These are phyloP conservation scores for Bugulina stolonifera DNA, from an alignment of 2,888 invertebrate genomes.

Conservation along the genomic window DNA sequence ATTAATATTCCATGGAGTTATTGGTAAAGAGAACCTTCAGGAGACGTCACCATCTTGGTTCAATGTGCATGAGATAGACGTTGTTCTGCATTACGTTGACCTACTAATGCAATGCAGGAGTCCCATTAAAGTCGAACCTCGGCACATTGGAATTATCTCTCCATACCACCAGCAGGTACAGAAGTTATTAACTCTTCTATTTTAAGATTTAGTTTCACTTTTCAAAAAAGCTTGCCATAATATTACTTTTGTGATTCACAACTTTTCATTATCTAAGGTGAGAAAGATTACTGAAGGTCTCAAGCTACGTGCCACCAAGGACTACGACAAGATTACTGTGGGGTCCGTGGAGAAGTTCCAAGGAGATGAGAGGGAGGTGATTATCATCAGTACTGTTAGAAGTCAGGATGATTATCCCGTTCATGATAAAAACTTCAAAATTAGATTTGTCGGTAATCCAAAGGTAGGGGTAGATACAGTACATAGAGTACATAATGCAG, in stretches of 20 bases:
- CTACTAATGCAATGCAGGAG: slow-evolving; percentile 32
- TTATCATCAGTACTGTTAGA: slow-evolving; percentile 47
- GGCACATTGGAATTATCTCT: slow-evolving; percentile 43
- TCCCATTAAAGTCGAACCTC: slow-evolving; percentile 33
- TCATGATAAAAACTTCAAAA: slow-evolving; percentile 37
- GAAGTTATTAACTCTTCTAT: no score
- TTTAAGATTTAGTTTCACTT: no score
- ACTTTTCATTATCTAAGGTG: no score
- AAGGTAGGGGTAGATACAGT: slow-evolving; percentile 36
- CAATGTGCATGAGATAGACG: slow-evolving; percentile 39
- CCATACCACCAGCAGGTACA: slow-evolving; percentile 45
- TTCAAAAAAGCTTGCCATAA: no score
- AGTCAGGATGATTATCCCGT: slow-evolving; percentile 38
- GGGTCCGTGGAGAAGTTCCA: slow-evolving; percentile 49
- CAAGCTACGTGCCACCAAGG: slow-evolving; percentile 19
- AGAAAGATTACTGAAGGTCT: slow-evolving; percentile 37
- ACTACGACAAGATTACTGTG: slow-evolving; percentile 34
- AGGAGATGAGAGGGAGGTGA: slow-evolving; percentile 43
- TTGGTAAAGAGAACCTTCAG: slow-evolving; percentile 41
- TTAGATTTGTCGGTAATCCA: slow-evolving; percentile 44
- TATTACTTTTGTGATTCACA: no score
- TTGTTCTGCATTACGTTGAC: slow-evolving; percentile 36
- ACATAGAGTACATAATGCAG: no score
- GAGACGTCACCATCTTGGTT: slow-evolving; percentile 45
- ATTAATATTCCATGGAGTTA: slow-evolving; percentile 41